Percentiles rank a stretch among this genome's conserved stretches.
Evolutionary conservation across 2,888 invertebrate genomes (phyloP).

Genomic region (Gymnosoma rotundatum): DNA sequence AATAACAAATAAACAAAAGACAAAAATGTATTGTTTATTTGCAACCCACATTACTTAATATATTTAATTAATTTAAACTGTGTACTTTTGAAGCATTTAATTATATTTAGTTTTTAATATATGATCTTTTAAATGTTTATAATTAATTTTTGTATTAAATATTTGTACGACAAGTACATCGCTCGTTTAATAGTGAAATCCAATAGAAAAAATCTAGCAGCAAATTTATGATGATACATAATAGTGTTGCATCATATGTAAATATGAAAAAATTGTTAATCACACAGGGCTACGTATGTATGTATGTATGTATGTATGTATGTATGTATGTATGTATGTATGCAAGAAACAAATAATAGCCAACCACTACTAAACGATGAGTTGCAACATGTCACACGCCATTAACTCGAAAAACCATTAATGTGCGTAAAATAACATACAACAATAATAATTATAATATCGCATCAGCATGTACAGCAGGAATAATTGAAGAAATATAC

Average conservation of each 20-base stretch:
- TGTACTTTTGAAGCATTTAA: constrained; percentile 41
- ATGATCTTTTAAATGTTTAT: constrained; percentile 66
- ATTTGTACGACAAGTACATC: background rate
- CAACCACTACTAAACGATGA: constrained; percentile 64
- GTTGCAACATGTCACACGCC: constrained; percentile 71
- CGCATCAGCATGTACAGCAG: constrained; percentile 42
- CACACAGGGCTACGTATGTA: background rate
- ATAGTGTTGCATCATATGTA: constrained; percentile 9
- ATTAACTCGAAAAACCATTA: constrained; percentile 70
- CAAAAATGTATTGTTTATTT: no score
- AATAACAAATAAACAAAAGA: no score
- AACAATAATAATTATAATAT: constrained; percentile 35
- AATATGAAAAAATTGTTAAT: background rate
- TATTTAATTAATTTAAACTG: no score
- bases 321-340: background rate
- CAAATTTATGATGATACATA: constrained; percentile 44
- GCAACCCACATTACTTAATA: no score
- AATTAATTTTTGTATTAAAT: constrained; percentile 54
- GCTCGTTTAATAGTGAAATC: constrained; percentile 1
- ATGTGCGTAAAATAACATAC: constrained; percentile 65
- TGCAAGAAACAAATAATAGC: constrained; percentile 36
- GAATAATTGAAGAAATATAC: constrained; percentile 11
- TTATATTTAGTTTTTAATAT: constrained; percentile 55
- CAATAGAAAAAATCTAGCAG: constrained; percentile 9
- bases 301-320: background rate